phyloP scores from a whole-genome alignment of 1,140 invertebrate genomes.

The Anoplophora glabripennis region DNA sequence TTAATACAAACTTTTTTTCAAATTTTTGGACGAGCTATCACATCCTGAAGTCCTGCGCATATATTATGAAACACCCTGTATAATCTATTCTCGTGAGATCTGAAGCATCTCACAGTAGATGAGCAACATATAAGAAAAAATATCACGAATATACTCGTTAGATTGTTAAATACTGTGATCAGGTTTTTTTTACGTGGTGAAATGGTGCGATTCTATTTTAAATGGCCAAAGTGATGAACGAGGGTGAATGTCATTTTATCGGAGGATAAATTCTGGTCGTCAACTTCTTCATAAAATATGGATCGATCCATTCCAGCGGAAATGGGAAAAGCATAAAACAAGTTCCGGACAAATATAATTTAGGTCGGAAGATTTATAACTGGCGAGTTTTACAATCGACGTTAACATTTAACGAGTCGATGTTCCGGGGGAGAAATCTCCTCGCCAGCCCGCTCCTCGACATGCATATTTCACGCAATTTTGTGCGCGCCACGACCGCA shows the following conservation, averaged over 20 bases:
- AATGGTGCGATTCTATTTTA: too few relatives aligned
- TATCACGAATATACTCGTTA: too few relatives aligned
- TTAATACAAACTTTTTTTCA: too few relatives aligned
- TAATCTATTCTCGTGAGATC: too few relatives aligned
- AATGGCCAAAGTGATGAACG: constrained; percentile 1
- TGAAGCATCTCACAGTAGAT: too few relatives aligned
- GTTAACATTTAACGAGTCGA: constrained; percentile 39
- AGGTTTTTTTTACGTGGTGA: too few relatives aligned
- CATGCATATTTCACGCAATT: constrained; percentile 17
- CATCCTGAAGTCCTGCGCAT: too few relatives aligned
- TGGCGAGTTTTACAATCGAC: constrained; percentile 42
- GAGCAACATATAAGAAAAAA: too few relatives aligned
- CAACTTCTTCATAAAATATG: constrained; percentile 40
- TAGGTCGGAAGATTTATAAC: constrained; percentile 42
- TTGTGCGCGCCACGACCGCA: background rate
- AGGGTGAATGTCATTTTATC: constrained; percentile 29
- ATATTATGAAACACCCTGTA: too few relatives aligned
- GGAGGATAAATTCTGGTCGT: constrained; percentile 34
- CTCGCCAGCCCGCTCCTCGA: constrained; percentile 16
- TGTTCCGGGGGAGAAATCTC: constrained; percentile 34
- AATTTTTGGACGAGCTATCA: too few relatives aligned
- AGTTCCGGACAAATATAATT: constrained; percentile 44
- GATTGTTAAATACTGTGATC: too few relatives aligned
- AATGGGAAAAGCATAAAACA: constrained; percentile 39
- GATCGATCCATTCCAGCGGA: constrained; percentile 35